These are phyloP conservation scores for Colistium nudipinnis DNA, from an alignment of 2,113 vertebrate genomes.

Conservation along the genomic window DNA sequence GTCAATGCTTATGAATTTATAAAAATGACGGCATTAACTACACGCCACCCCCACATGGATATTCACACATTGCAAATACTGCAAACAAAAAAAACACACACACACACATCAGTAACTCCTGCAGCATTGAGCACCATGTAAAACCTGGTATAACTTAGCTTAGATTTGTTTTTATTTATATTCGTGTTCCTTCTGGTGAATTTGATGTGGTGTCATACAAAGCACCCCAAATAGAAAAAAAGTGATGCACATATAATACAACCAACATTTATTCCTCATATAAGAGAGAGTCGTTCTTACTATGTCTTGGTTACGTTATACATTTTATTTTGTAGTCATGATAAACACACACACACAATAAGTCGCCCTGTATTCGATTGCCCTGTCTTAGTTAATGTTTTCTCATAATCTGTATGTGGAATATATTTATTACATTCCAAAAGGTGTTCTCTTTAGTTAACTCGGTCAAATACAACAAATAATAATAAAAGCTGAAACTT, in stretches of 20 bases:
- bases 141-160: constrained; percentile 17
- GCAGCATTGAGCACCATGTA: constrained; percentile 20
- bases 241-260: neutral
- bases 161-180: constrained; percentile 52
- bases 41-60: constrained; percentile 28
- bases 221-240: neutral
- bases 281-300: neutral
- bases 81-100: neutral
- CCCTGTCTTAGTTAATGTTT: neutral
- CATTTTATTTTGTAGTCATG: neutral
- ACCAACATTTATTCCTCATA: neutral
- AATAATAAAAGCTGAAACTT: constrained; percentile 17
- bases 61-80: constrained; percentile 26
- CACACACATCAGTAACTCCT: neutral
- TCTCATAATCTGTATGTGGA: neutral
- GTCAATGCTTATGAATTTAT: constrained; percentile 41
- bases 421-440: neutral
- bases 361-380: neutral
- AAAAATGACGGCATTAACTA: constrained; percentile 30
- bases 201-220: constrained; percentile 16
- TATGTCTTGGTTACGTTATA: neutral
- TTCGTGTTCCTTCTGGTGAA: constrained; percentile 31
- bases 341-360: neutral
- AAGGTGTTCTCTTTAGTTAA: neutral
- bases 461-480: constrained; percentile 11